Evolutionary conservation across 2,113 vertebrate species (phyloP).

Genomic region (Bungarus multicinctus): DNA sequence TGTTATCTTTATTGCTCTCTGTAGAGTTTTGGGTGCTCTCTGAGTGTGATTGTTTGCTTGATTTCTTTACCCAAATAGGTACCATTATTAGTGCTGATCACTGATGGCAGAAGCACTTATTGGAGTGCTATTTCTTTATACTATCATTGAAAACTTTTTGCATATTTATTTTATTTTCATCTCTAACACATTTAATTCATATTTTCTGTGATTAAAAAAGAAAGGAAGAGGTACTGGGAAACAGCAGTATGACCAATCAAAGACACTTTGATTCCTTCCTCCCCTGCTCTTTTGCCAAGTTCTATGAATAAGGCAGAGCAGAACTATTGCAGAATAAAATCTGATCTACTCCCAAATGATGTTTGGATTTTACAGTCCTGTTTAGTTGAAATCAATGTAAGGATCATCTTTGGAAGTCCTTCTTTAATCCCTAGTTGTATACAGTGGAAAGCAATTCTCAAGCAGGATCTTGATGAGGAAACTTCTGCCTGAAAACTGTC

Average conservation of each 20-base stretch:
- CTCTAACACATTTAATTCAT: background rate
- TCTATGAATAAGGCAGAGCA: background rate
- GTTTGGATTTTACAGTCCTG: background rate
- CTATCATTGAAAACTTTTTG: background rate
- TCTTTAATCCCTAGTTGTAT: background rate
- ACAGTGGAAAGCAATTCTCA: background rate
- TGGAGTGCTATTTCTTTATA: background rate
- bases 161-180: background rate
- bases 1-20: background rate
- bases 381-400: background rate
- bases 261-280: background rate
- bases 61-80: background rate
- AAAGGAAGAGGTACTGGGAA: background rate
- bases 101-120: background rate
- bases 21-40: background rate
- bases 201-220: background rate
- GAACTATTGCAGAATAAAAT: background rate
- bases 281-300: background rate
- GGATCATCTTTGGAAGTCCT: background rate
- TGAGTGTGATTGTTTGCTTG: background rate
- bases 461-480: background rate
- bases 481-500: background rate
- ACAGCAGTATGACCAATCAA: background rate
- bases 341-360: background rate
- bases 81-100: background rate